A percentile compares a stretch with the other conserved stretches of the same genome.
Evolutionary conservation across 2,113 vertebrate species (phyloP).

Genomic region (Lepisosteus oculatus): DNA sequence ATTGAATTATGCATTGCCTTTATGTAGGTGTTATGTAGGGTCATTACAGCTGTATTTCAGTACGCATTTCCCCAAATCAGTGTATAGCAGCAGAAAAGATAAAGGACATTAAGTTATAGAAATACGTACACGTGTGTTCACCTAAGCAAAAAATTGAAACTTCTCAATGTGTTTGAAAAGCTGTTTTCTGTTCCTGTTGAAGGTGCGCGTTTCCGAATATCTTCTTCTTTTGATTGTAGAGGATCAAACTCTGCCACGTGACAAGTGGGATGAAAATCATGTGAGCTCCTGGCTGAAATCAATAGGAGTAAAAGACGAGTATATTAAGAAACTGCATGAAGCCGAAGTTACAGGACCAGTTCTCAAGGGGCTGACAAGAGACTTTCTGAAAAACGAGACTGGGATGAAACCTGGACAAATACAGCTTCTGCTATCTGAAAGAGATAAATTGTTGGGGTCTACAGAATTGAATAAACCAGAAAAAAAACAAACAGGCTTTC

Average conservation of each 20-base stretch:
- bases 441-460: conserved; percentile 40
- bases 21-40: no score
- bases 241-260: conserved; percentile 15
- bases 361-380: conserved; percentile 37
- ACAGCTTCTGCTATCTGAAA: conserved; percentile 43
- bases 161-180: no score
- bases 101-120: no score
- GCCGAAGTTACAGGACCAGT: conserved; percentile 60
- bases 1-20: no score
- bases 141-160: no score
- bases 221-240: no score
- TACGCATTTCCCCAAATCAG: no score
- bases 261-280: conserved; percentile 56
- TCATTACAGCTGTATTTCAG: no score
- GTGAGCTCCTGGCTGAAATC: conserved; percentile 56
- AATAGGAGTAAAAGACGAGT: conserved; percentile 55
- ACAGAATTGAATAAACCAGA: not conserved
- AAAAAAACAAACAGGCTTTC: not conserved
- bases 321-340: conserved; percentile 33
- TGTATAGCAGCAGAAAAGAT: no score
- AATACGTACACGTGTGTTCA: no score
- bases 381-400: conserved; percentile 40
- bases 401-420: conserved; percentile 64
- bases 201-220: no score
- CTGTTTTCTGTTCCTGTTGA: no score